Conservation (phyloP, 2,113 vertebrate species). For the Physeter macrocephalus region DNA sequence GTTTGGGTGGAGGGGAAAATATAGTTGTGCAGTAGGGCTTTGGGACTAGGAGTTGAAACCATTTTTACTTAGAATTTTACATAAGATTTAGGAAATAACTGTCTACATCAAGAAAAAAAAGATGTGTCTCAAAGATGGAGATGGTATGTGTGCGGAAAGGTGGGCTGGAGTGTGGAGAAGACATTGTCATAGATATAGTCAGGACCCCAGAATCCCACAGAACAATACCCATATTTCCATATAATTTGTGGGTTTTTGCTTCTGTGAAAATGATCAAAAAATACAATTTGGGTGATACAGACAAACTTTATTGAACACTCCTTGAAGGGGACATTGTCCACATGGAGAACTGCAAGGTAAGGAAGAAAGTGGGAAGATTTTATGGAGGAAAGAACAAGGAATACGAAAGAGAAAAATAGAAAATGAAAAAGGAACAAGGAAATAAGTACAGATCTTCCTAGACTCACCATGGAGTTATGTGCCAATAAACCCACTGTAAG, state of each 20-base stretch:
- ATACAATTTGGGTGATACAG: not conserved
- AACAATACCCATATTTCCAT: not conserved
- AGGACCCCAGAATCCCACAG: not conserved
- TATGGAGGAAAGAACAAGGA: not conserved
- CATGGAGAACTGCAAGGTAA: not conserved
- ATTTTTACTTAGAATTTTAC: not conserved
- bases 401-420: not conserved
- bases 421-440: not conserved
- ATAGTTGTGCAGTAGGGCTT: not conserved
- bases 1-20: not conserved
- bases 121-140: not conserved
- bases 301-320: not conserved
- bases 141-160: not conserved
- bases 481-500: not conserved
- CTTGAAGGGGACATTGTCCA: not conserved
- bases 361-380: not conserved
- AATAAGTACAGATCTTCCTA: not conserved
- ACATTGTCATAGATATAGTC: not conserved
- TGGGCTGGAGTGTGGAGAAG: fast-evolving
- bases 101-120: not conserved
- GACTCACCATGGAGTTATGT: too few relatives aligned
- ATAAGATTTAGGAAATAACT: not conserved
- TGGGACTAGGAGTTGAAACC: not conserved
- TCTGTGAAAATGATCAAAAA: not conserved
- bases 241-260: not conserved